phyloP scores from a whole-genome alignment of 1,140 invertebrate species.

The Zaprionus africanus region DNA sequence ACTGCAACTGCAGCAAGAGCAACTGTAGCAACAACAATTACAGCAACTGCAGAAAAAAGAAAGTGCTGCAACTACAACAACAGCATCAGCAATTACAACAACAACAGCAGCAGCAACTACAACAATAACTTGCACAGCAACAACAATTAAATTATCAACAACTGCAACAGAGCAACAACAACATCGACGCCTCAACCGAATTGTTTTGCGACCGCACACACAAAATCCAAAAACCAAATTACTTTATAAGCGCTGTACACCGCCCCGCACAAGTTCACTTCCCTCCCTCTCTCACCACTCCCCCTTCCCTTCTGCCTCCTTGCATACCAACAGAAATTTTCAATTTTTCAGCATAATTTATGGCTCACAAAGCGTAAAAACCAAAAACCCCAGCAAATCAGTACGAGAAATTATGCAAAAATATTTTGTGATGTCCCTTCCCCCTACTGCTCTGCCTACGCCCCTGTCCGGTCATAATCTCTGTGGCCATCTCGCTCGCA shows the following conservation, averaged over 20 bases:
- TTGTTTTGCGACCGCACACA: conserved; percentile 15
- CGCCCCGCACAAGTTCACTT: background rate
- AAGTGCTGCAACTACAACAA: background rate
- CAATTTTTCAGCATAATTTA: conserved; percentile 78
- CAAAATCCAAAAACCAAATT: conserved; percentile 66
- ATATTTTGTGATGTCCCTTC: conserved; percentile 43
- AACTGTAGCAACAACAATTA: background rate
- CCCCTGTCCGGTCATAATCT: conserved; percentile 35
- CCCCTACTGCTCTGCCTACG: background rate
- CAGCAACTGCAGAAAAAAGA: background rate
- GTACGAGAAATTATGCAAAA: conserved; percentile 77
- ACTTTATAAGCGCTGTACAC: conserved; percentile 50
- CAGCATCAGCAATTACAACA: background rate
- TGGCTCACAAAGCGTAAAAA: conserved; percentile 75
- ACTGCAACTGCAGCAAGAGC: background rate
- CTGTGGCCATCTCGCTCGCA: background rate
- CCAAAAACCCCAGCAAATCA: conserved; percentile 73
- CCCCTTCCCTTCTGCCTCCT: too few species aligned
- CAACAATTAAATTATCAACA: background rate
- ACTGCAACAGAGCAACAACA: conserved; percentile 11
- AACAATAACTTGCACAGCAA: background rate
- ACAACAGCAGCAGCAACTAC: background rate
- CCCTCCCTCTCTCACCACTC: too few species aligned
- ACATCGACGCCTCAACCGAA: conserved; percentile 57
- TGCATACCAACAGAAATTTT: conserved; percentile 36